Base-by-base conservation (phyloP, 2,797 vertebrate genomes). In the Rhodeus uyekii region DNA sequence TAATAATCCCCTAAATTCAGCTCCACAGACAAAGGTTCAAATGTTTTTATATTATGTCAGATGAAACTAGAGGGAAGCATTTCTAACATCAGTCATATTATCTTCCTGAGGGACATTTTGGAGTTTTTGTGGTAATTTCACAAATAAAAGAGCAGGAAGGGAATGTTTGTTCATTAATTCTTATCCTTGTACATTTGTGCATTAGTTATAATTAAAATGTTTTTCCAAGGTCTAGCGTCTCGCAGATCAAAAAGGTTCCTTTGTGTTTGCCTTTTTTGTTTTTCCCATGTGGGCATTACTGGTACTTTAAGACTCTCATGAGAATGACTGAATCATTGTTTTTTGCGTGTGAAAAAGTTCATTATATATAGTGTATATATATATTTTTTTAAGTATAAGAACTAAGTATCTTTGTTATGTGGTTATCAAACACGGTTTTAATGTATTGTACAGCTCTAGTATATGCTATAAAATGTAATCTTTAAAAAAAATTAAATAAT, bases 371-470 rank as follows among this genome's bases (percentile, higher is more conserved):
- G n/a, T n/a, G n/a, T 73, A 19, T 36, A 36, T 36, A 36, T 39
- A 9, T 39, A n/a, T 61, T 2, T 68, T 68, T 73, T 53, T 53
- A 42, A 64, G 63, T n/a, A 65, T 53, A 39, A 18, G n/a, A 82
- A 78, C 63, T 58, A 71, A 76, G 75, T 74, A 71, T 82, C 67
- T 82, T 29, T 60, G 81, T 80, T 67, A 78, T 63, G 78, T 71
- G 72, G 64, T 82, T 74, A 82, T 84, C 53, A 81, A 80, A 83
- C 60, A 82, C 67, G 78, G 44, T 61, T 34, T 63, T 48, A 46
- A 14, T 34, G 44, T 80, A 81, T 73, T 81, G 22, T 10, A 48
- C 71, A 81, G 22, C 46, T 55, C 27, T 55, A 55, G n/a, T 32
- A 50, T 42, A 74, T 18, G 61, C 60, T 65, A 65, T 67, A 75